These are phyloP conservation scores for Clistopyga incitator DNA, from an alignment of 2,888 invertebrate species.

Conservation along the genomic window DNA sequence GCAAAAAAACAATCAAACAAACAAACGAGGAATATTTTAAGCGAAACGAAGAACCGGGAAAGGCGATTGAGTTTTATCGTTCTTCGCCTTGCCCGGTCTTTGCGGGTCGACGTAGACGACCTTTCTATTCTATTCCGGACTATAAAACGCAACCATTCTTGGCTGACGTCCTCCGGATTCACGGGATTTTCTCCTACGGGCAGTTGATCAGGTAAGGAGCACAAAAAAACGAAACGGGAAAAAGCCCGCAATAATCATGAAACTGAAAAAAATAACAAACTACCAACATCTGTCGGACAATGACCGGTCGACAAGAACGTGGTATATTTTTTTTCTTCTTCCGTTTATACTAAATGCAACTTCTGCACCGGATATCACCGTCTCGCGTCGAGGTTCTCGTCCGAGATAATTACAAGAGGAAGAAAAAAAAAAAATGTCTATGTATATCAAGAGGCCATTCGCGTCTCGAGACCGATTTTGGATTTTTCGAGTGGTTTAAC, in stretches of 20 bases:
- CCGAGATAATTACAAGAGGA: slow-evolving; percentile 40
- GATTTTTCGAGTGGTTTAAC: neutral
- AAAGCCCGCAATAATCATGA: slow-evolving; percentile 49
- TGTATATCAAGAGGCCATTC: neutral
- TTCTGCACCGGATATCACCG: slow-evolving; percentile 59
- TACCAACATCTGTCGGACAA: slow-evolving; percentile 46
- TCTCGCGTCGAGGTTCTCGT: slow-evolving; percentile 61
- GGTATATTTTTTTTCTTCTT: slow-evolving; percentile 49
- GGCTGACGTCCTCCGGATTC: neutral
- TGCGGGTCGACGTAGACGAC: slow-evolving; percentile 2
- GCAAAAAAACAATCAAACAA: slow-evolving; percentile 66
- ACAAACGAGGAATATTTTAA: slow-evolving; percentile 32
- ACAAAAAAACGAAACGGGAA: neutral
- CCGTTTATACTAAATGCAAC: slow-evolving; percentile 53
- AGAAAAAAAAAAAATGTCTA: slow-evolving; percentile 56
- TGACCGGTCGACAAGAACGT: slow-evolving; percentile 51
- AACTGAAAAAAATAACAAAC: slow-evolving; percentile 39
- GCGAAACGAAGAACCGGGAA: slow-evolving; percentile 16
- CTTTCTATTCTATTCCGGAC: slow-evolving; percentile 2
- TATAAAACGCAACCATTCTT: neutral
- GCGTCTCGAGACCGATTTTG: neutral
- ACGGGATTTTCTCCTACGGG: neutral
- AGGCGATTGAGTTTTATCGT: slow-evolving; percentile 11
- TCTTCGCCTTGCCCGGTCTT: neutral
- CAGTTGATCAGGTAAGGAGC: slow-evolving; percentile 19